Evolutionary conservation across 2,113 vertebrate genomes (phyloP).

Genomic region (Anser cygnoides): DNA sequence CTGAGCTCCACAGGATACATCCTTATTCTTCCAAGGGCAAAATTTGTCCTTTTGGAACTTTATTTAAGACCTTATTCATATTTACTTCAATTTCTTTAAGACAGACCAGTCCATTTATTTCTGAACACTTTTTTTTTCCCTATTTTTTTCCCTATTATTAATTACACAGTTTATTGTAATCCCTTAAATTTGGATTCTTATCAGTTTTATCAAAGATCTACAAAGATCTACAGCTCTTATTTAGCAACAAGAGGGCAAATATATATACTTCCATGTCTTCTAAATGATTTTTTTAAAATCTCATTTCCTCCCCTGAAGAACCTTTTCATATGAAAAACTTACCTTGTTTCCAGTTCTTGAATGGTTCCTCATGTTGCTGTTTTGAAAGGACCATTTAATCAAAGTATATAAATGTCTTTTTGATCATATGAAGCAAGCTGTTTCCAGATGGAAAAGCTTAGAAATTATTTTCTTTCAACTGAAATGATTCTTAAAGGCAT

Average conservation of each 20-base stretch:
- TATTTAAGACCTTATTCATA: neutral
- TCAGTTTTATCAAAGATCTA: neutral
- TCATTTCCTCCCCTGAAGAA: neutral
- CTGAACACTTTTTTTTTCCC: neutral
- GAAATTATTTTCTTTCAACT: slow-evolving; percentile 14
- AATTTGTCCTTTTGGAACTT: neutral
- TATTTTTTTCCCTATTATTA: neutral
- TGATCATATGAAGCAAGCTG: slow-evolving; percentile 17
- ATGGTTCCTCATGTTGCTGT: neutral
- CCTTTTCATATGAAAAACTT: slow-evolving; percentile 1
- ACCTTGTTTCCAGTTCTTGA: neutral
- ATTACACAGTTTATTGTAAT: neutral
- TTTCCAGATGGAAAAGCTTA: slow-evolving; percentile 15
- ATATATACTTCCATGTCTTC: neutral
- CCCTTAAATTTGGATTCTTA: neutral
- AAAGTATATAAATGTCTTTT: slow-evolving; percentile 9
- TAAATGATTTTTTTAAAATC: neutral
- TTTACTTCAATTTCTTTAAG: neutral
- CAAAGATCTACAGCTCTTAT: neutral
- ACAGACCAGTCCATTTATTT: neutral
- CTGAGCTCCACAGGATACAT: slow-evolving; percentile 49
- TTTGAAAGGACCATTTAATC: slow-evolving; percentile 6
- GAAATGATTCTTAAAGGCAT: slow-evolving; percentile 19
- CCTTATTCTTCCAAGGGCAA: slow-evolving; percentile 29
- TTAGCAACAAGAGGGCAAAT: neutral